phyloP scores from a whole-genome alignment of 2,888 invertebrate genomes.

The Caradrina clavipalpis region DNA sequence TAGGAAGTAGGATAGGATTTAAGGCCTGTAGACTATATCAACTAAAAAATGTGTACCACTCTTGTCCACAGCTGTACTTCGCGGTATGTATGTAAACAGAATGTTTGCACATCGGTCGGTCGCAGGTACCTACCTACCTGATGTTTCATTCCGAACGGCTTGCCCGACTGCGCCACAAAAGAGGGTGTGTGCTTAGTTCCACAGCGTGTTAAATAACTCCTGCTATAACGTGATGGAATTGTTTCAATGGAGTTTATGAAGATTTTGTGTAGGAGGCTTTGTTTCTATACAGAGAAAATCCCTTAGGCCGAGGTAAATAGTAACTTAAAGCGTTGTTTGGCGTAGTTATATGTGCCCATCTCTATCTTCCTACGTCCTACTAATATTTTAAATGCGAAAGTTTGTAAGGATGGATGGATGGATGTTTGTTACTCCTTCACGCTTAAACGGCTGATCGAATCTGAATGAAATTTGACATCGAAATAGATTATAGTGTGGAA shows the following conservation, averaged over 20 bases:
- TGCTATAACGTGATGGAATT: slow-evolving; percentile 32
- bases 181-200: slow-evolving; percentile 45
- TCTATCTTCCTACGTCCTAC: too few species aligned
- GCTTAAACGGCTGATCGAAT: too few species aligned
- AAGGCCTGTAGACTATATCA: too few species aligned
- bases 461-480: too few species aligned
- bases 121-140: slow-evolving; percentile 63
- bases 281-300: not conserved
- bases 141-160: slow-evolving; percentile 61
- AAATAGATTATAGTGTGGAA: too few species aligned
- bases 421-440: too few species aligned
- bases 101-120: slow-evolving; percentile 65
- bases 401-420: too few species aligned
- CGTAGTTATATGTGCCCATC: too few species aligned
- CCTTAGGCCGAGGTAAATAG: not conserved
- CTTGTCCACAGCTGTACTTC: slow-evolving; percentile 42
- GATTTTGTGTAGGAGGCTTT: not conserved
- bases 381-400: too few species aligned
- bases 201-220: slow-evolving; percentile 31
- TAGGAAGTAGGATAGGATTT: too few species aligned
- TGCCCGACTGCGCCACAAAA: slow-evolving; percentile 60
- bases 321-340: too few species aligned
- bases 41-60: slow-evolving; percentile 18
- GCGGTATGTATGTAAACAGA: slow-evolving; percentile 64
- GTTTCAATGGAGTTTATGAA: slow-evolving; percentile 29